Evolutionary conservation across 2,888 invertebrate species (phyloP), one percentile per base, ranked within the genome.

Genomic region (Desoria tigrina): DNA sequence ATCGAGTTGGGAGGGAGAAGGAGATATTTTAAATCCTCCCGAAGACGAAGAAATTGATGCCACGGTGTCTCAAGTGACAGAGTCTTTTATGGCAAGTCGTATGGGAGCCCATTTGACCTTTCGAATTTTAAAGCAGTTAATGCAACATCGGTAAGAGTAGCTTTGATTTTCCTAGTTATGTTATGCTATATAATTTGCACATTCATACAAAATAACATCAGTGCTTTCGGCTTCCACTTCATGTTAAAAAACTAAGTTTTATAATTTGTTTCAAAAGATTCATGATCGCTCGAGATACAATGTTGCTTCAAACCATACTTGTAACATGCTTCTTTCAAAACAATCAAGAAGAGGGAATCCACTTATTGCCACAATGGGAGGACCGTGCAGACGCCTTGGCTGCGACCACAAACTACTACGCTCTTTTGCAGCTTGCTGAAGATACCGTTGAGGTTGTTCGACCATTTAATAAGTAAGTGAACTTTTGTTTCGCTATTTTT

Each of bases 31-130:
- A 7, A 26, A 51, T 26, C 24, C 32, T n/a, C 26, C n/a, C 11
- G 59, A 45, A 6, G 56, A 54, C 1, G 65, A 65, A 39, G 68
- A 68, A n/a, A 62, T 62, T 54, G 66, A 66, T 23, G 49, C 27
- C 1, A 61, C 50, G 18, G 57, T 53, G 11, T 54, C 66, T 32
- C 42, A 45, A 37, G 66, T 71, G 14, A 61, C 72, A 1, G 74
- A 74, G 57, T 68, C 42, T 42, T 73, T 72, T 39, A 69, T 76
- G 71, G 72, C 70, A 39, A 74, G 74, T 64, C 63, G 74, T 37
- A 28, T 70, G 16, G 76, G 76, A 37, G 73, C 74, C 9, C 75
- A 76, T 59, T 60, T 76, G 28, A 61, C 74, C 1, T 69, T 65
- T 42, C 45, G 67, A 45, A 68, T 74, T 39, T 51, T 76, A 1